Evolutionary conservation across 2,797 vertebrate species (phyloP).

Genomic region (Falco concolor): DNA sequence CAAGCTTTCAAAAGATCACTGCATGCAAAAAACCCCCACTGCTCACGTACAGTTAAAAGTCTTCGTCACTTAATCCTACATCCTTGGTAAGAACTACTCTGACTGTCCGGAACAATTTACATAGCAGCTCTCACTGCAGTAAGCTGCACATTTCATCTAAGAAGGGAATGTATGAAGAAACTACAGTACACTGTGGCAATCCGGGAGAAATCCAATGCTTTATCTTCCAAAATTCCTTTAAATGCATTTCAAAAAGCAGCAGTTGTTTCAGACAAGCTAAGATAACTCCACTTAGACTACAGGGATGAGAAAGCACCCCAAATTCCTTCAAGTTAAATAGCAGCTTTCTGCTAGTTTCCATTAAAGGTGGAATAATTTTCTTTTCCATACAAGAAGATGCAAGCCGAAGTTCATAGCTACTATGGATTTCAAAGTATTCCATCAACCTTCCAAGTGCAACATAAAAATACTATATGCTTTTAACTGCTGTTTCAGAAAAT

Average conservation of each 20-base stretch:
- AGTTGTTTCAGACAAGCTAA: background rate
- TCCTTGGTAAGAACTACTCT: background rate
- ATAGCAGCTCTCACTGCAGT: background rate
- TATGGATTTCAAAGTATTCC: background rate
- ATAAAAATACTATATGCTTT: background rate
- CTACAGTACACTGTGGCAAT: background rate
- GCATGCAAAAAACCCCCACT: background rate
- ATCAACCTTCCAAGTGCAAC: background rate
- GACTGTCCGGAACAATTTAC: conserved; percentile 33
- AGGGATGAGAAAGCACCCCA: background rate
- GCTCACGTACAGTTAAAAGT: background rate
- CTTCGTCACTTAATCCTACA: conserved; percentile 34
- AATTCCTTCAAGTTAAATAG: background rate
- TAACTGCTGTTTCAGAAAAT: background rate
- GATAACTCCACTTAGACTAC: background rate
- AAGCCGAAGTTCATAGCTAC: conserved; percentile 10
- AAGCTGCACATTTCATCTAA: conserved; percentile 23
- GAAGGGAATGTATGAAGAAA: conserved; percentile 18
- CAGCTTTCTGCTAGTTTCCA: background rate
- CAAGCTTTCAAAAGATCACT: background rate
- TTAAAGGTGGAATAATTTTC: background rate
- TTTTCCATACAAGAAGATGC: background rate
- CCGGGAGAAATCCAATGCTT: background rate
- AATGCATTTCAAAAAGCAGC: background rate
- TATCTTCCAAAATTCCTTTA: background rate